Evolutionary conservation across 2,113 vertebrate genomes (phyloP).

Genomic region (Microcebus tavaratra): DNA sequence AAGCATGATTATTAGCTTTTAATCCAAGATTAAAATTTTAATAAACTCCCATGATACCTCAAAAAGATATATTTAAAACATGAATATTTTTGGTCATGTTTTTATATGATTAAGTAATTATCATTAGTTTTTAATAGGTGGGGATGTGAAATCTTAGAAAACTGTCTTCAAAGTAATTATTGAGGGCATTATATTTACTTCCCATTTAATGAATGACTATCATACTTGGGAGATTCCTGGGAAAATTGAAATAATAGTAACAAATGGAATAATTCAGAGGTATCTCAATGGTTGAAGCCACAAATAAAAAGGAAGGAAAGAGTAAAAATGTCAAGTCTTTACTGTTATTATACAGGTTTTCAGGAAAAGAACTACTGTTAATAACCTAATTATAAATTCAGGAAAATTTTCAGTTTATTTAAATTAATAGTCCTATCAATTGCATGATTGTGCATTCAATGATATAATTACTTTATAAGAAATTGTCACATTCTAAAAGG

Average conservation of each 20-base stretch:
- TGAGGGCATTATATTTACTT: background rate
- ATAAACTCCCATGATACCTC: background rate
- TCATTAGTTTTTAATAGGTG: background rate
- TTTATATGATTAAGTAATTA: constrained; percentile 1
- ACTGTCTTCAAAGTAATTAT: background rate
- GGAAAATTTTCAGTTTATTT: background rate
- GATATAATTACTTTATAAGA: background rate
- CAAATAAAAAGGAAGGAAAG: background rate
- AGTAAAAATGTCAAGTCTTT: background rate
- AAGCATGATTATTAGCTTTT: background rate
- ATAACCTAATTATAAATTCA: background rate
- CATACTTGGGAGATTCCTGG: background rate
- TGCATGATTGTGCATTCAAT: background rate
- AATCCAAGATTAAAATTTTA: background rate
- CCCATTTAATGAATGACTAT: background rate
- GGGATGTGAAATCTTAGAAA: constrained; percentile 3
- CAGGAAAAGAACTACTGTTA: background rate
- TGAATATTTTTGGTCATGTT: background rate
- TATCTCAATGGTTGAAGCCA: background rate
- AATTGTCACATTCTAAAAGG: background rate
- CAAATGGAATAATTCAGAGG: background rate
- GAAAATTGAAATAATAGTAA: background rate
- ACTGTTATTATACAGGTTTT: background rate
- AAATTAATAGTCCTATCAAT: background rate
- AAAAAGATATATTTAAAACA: background rate